Percentiles rank a stretch among this genome's conserved stretches.
Conservation (phyloP, 2,888 invertebrate species). For the Pecten maximus region DNA sequence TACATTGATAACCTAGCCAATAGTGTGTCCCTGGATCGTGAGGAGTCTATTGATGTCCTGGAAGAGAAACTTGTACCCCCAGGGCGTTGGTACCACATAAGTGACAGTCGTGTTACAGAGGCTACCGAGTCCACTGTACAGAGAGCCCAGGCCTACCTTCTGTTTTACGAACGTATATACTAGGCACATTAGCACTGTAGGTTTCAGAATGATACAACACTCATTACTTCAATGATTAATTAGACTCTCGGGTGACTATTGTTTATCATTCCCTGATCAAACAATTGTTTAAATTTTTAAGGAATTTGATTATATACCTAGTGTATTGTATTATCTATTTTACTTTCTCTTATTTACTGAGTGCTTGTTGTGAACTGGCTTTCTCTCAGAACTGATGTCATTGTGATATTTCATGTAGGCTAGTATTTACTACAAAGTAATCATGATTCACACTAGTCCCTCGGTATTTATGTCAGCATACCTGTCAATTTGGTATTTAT, state of each 20-base stretch:
- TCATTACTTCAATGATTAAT: neutral
- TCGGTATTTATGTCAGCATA: too few relatives aligned
- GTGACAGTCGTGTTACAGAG: conserved; percentile 93
- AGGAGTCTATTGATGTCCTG: conserved; percentile 62
- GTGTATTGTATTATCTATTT: neutral
- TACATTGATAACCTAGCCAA: conserved; percentile 62
- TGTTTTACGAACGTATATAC: conserved; percentile 96
- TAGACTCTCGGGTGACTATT: neutral
- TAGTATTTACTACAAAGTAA: neutral
- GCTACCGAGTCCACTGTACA: conserved; percentile 91
- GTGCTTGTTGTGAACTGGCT: neutral
- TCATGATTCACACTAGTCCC: too few relatives aligned
- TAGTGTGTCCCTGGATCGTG: conserved; percentile 55
- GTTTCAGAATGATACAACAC: neutral
- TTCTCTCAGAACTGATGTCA: neutral
- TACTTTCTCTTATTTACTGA: neutral
- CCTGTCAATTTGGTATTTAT: too few relatives aligned
- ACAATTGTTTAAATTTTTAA: neutral
- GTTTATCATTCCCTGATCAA: neutral
- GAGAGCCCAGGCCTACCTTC: conserved; percentile 94
- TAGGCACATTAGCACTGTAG: conserved; percentile 53
- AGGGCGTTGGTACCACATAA: conserved; percentile 96
- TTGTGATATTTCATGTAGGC: neutral
- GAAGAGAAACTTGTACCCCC: conserved; percentile 76
- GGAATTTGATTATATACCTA: neutral